Base-by-base conservation (phyloP, 2,113 vertebrate species). In the Axis porcinus region DNA sequence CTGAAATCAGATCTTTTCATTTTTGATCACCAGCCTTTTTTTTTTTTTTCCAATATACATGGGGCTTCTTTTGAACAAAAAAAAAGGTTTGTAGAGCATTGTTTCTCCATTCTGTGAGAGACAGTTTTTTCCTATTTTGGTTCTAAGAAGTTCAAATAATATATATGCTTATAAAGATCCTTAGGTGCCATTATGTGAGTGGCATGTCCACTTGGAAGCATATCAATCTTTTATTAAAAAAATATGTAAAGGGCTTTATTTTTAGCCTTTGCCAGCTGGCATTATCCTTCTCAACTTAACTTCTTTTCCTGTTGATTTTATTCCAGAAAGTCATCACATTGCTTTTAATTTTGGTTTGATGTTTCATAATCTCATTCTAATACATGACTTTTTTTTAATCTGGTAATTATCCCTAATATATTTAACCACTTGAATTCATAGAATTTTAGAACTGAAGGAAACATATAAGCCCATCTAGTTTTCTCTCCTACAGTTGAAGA, bases 241-340 rank as follows among this genome's bases (percentile, higher is more conserved):
- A 95, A 95, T 54, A 87, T 67, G 19, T 55, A 54, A 93, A 5
- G 6, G 11, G 33, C 2, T 94, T 94, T 93, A 86, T 91, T 89
- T 93, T 93, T 90, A 97, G 62, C 13, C 57, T 62, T 82, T 93
- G 55, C 86, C 87, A 95, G 6, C 40, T 94, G 57, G 36, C 11
- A 21, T 94, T 95, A 78, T 82, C 14, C 52, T 90, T 95, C 83
- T 83, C 40, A 92, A 97, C 25, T 89, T 83, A 36, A 70, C 12
- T 92, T 90, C 45, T 88, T 50, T 94, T 95, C 36, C 58, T 89
- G 4, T 64, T 97, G 40, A 88, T 90, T 96, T 96, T 94, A 91
- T 89, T 91, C 40, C 67, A 86, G 17, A 92, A 97, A 86, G 93
- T 57, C 67, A 28, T 87, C 83, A 17, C 86, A 70, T 84, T 96